phyloP scores from a whole-genome alignment of 2,797 vertebrate species.

The Sebastes kiyomatsui region DNA sequence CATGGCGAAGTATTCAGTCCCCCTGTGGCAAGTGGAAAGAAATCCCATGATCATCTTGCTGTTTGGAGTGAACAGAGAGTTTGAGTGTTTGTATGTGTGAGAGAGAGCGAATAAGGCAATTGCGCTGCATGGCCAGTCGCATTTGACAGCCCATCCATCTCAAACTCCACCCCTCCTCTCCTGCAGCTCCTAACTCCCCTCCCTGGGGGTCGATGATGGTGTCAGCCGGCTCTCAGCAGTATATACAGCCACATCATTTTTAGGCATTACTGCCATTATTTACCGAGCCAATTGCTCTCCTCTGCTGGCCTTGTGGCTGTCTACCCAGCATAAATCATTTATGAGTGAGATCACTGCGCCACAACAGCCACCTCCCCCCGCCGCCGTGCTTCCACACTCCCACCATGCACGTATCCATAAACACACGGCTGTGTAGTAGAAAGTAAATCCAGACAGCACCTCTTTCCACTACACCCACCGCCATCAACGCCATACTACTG shows the following conservation, averaged over 20 bases:
- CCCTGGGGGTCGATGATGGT: background rate
- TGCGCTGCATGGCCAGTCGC: constrained; percentile 42
- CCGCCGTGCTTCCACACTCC: background rate
- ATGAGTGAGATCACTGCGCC: constrained; percentile 76
- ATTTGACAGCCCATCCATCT: constrained; percentile 60
- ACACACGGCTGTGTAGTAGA: constrained; percentile 38
- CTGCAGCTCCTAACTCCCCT: constrained; percentile 15
- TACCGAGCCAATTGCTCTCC: constrained; percentile 41
- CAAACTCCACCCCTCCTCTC: constrained; percentile 20
- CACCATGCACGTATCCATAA: constrained; percentile 27
- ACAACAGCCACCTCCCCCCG: constrained; percentile 48
- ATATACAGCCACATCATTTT: constrained; percentile 38
- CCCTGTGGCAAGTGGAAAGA: constrained; percentile 53
- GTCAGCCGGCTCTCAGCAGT: constrained; percentile 38
- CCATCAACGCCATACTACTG: background rate
- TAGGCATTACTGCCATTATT: constrained; percentile 61
- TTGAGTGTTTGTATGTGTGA: constrained; percentile 17
- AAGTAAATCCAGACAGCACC: constrained; percentile 33
- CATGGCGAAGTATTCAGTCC: constrained; percentile 56
- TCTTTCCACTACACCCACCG: constrained; percentile 1
- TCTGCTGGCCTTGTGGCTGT: constrained; percentile 35
- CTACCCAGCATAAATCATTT: constrained; percentile 73
- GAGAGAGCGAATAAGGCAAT: constrained; percentile 6
- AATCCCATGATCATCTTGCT: constrained; percentile 71
- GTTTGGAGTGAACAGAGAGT: constrained; percentile 39